Evolutionary conservation across 2,797 vertebrate species (phyloP), one percentile per base, ranked within the genome.

Genomic region (Scomberomorus guttatus): DNA sequence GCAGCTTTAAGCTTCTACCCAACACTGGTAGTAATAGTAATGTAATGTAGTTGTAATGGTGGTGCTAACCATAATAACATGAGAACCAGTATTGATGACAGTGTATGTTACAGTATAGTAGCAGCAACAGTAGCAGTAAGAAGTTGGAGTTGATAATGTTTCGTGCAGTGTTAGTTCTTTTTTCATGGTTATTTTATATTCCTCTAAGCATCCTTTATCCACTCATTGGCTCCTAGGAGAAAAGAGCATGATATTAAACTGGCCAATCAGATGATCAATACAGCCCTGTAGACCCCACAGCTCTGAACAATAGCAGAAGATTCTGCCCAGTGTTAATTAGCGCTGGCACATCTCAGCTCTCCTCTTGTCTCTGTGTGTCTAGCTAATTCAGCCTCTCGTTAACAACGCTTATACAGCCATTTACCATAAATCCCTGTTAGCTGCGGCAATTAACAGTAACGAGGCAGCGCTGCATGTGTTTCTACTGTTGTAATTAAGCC

Each of bases 401-500:
- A 92, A 88, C 93, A 96, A 94, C 95, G 94, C 95, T 97, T 97
- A 96, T 96, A 94, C 95, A 96, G 94, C 95, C 97, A 97, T 98
- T 99, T 97, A 98, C 96, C 97, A 98, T 99, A 99, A 98, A 99
- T 99, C 92, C 90, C 90, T 72, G 90, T 97, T 94, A 92, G 89
- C 87, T 15, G 95, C 93, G 96, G 97, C 97, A 99, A 98, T 99
- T 99, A 99, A 98, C 97, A 96, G 96, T 94, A 94, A 97, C 95
- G 94, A 94, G 95, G 95, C 95, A 93, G 90, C 81, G 93, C 95
- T 93, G 96, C 96, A 87, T 95, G 97, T 97, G 96, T 98, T 97
- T 96, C 96, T 97, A 96, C 96, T 96, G 97, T 99, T 98, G 97
- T 98, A 99, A 99, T 99, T 99, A 98, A 97, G 96, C 97, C 94